Conservation (phyloP, 2,113 vertebrate genomes). For the Planiliza haematocheilus region DNA sequence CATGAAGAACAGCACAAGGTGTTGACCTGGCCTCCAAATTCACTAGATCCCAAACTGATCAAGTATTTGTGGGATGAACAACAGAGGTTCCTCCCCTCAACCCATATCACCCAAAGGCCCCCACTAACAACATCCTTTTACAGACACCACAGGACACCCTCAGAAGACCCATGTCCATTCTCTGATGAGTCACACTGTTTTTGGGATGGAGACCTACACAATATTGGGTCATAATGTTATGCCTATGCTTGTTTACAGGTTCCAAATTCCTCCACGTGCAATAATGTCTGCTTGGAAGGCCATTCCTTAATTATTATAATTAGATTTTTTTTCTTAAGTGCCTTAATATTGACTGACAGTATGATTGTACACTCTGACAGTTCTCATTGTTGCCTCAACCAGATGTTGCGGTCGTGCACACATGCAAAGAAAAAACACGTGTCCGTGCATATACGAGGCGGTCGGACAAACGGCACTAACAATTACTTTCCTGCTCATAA, state of each 20-base stretch:
- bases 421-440: slow-evolving; percentile 18
- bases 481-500: slow-evolving; percentile 18
- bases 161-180: no score
- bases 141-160: no score
- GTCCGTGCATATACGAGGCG: slow-evolving; percentile 2
- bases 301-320: slow-evolving; percentile 43
- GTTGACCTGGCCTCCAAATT: no score
- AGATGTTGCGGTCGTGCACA: slow-evolving; percentile 11
- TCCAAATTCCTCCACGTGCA: slow-evolving; percentile 22
- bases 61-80: no score
- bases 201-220: no score
- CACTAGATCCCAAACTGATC: no score
- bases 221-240: no score
- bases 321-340: slow-evolving; percentile 19
- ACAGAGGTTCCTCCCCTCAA: no score
- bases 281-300: background rate
- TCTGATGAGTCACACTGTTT: no score
- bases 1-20: no score
- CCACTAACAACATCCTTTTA: no score
- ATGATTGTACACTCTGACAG: slow-evolving; percentile 35
- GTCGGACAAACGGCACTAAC: slow-evolving; percentile 29
- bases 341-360: slow-evolving; percentile 42
- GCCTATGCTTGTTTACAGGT: slow-evolving; percentile 5
- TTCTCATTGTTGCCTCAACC: slow-evolving; percentile 11
- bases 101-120: no score